A percentile compares a stretch with the other conserved stretches of the same genome.
Evolutionary conservation across 2,888 invertebrate species (phyloP).

Genomic region (Dryobotodes eremita): DNA sequence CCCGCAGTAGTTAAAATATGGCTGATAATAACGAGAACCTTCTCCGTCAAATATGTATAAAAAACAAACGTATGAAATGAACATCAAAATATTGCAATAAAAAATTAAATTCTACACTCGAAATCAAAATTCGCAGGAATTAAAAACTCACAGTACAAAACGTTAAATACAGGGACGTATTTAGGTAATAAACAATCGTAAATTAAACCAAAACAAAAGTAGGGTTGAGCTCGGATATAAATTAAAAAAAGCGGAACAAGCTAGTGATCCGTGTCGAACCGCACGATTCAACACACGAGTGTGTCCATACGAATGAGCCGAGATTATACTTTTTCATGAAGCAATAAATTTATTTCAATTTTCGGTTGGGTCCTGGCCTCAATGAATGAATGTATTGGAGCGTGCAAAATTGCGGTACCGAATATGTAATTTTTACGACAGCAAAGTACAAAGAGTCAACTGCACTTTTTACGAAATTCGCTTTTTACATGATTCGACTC

Average conservation of each 20-base stretch:
- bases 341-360: slow-evolving; percentile 50
- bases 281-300: slow-evolving; percentile 52
- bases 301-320: slow-evolving; percentile 44
- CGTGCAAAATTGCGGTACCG: slow-evolving; percentile 39
- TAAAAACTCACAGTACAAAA: slow-evolving; percentile 19
- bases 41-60: too few relatives aligned
- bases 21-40: too few relatives aligned
- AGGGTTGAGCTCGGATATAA: slow-evolving; percentile 28
- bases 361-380: slow-evolving; percentile 22
- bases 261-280: slow-evolving; percentile 50
- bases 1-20: too few relatives aligned
- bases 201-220: slow-evolving; percentile 28
- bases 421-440: slow-evolving; percentile 6
- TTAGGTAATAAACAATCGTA: slow-evolving; percentile 22
- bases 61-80: background rate
- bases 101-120: slow-evolving; percentile 4
- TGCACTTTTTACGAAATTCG: too few relatives aligned
- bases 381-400: slow-evolving; percentile 47
- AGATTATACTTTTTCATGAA: slow-evolving; percentile 53
- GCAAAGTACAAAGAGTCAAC: too few relatives aligned
- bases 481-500: too few relatives aligned
- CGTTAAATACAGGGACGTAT: slow-evolving; percentile 17
- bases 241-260: slow-evolving; percentile 45
- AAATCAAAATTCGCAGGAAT: slow-evolving; percentile 27
- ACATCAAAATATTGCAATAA: slow-evolving; percentile 3